Percentiles rank a stretch among this genome's conserved stretches.
Evolutionary conservation across 2,888 invertebrate genomes (phyloP).

Genomic region (Amphipyra tragopoginis): DNA sequence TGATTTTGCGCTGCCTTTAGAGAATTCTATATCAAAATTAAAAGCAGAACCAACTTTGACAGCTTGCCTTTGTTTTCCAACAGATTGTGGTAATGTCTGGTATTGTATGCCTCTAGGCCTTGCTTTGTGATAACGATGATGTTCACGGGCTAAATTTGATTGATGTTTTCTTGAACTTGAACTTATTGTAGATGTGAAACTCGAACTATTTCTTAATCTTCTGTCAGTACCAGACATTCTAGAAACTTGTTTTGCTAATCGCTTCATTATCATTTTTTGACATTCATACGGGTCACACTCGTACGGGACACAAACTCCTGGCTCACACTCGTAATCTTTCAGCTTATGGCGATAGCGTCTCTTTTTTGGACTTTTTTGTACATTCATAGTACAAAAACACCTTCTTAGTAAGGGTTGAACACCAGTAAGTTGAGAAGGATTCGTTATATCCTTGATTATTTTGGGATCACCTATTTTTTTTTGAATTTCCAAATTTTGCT

Average conservation of each 20-base stretch:
- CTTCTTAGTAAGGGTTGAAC: conserved; percentile 47
- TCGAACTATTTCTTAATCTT: conserved; percentile 33
- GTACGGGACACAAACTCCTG: conserved; percentile 61
- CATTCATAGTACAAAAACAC: conserved; percentile 66
- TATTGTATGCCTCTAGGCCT: conserved; percentile 40
- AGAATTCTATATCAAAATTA: conserved; percentile 66
- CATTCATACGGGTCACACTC: conserved; percentile 64
- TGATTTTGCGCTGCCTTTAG: conserved; percentile 49
- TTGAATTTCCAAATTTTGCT: conserved; percentile 14
- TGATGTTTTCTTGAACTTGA: conserved; percentile 18
- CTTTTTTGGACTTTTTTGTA: conserved; percentile 45
- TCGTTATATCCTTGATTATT: not conserved
- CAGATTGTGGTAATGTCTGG: conserved; percentile 37
- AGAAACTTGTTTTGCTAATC: conserved; percentile 55
- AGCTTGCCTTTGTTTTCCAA: conserved; percentile 43
- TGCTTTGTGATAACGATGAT: conserved; percentile 4
- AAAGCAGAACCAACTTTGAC: conserved; percentile 63
- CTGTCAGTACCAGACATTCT: conserved; percentile 55
- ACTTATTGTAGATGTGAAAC: conserved; percentile 4
- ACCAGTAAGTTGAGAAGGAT: conserved; percentile 37
- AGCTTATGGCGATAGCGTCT: conserved; percentile 22
- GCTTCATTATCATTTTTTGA: conserved; percentile 63
- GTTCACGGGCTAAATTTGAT: conserved; percentile 3
- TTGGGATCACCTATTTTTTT: conserved; percentile 2
- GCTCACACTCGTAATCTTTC: conserved; percentile 64